Conservation (phyloP, 2,113 vertebrate genomes). For the Arvicanthis niloticus region DNA sequence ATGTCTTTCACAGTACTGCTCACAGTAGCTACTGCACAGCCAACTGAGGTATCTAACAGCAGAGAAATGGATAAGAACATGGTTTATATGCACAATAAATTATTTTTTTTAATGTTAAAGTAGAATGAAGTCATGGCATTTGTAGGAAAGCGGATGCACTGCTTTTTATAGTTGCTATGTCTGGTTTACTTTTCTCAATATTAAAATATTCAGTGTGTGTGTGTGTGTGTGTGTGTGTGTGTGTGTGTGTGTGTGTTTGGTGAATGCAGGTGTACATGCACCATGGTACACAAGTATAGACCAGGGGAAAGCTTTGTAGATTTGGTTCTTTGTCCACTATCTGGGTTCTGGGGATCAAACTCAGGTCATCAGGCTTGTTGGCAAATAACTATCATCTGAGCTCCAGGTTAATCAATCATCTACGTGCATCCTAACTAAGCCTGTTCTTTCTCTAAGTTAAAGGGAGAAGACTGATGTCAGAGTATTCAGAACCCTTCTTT, state of each 20-base stretch:
- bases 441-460: background rate
- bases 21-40: background rate
- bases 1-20: background rate
- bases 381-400: background rate
- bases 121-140: background rate
- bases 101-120: background rate
- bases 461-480: background rate
- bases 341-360: background rate
- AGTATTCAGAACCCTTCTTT: background rate
- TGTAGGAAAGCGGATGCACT: background rate
- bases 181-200: background rate
- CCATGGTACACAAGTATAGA: too few relatives aligned
- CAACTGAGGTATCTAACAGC: background rate
- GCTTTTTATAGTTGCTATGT: background rate
- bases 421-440: background rate
- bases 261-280: background rate
- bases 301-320: background rate
- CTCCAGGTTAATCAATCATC: background rate
- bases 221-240: background rate
- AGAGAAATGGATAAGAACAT: background rate
- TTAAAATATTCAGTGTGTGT: background rate
- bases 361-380: too few relatives aligned
- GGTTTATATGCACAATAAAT: background rate
- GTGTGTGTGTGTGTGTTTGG: background rate
- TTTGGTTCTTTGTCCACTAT: background rate